phyloP scores from a whole-genome alignment of 2,888 invertebrate species.

The Heterodera filipjevi region DNA sequence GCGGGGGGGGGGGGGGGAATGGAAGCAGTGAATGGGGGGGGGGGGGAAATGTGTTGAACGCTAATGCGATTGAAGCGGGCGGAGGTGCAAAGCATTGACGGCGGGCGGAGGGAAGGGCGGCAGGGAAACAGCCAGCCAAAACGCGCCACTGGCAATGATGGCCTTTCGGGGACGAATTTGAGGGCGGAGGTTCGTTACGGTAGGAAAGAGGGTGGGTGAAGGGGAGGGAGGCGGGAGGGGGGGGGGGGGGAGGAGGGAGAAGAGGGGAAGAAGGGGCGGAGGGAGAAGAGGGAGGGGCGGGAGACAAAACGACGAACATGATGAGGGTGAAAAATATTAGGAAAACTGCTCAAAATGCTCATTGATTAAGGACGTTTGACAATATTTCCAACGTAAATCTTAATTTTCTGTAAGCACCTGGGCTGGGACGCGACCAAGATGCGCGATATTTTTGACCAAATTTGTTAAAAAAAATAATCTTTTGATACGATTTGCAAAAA shows the following conservation, averaged over 20 bases:
- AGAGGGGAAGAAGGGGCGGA: no score
- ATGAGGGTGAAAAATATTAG: no score
- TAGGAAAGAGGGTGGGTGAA: not conserved
- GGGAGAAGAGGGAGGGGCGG: no score
- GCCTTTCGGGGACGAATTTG: not conserved
- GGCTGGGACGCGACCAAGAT: no score
- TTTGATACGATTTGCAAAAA: no score
- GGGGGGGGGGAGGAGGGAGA: not conserved
- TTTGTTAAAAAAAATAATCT: no score
- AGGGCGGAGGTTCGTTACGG: not conserved
- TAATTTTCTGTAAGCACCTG: no score
- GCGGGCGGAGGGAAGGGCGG: not conserved
- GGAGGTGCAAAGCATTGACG: not conserved
- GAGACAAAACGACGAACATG: no score
- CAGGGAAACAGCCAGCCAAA: not conserved
- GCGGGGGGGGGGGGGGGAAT: not conserved
- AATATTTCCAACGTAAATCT: no score
- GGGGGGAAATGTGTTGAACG: not conserved
- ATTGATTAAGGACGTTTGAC: no score
- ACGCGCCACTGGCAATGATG: not conserved
- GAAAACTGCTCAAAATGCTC: no score
- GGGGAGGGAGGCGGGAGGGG: not conserved
- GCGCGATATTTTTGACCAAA: no score
- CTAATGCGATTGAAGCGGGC: conserved; percentile 7
- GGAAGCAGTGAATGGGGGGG: not conserved